Base-by-base conservation (phyloP, 2,888 invertebrate genomes). In the Morinoia aosen region DNA sequence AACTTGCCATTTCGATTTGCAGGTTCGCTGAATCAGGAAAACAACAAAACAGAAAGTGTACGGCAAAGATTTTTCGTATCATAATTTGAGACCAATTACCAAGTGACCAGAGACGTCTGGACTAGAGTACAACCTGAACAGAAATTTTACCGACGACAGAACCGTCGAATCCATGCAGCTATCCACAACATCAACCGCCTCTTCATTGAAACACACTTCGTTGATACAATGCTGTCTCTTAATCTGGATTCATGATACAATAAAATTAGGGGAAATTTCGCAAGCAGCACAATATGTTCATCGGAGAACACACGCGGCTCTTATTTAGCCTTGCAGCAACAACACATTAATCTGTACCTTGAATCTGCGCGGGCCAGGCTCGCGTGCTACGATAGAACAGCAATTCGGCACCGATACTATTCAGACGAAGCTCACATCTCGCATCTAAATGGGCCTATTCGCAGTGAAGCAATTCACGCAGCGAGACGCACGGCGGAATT, bases 361-460 rank as follows among this genome's bases (percentile, higher is more conserved):
- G 76, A 33, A 76, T 76, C 76, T 10, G 76, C 76, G 33, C 25
- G 76, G 8, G 76, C 14, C 76, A 0, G 76, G 2, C 33, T 33
- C 76, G 76, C 25, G 76, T 33, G 76, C 76, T 76, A 33, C 76
- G 76, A 76, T 76, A 76, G 76, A 76, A 76, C 25, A 76, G 76
- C 76, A 33, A 16, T 7, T 25, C 8, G 8, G 76, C 76, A 33
- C 76, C 76, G 76, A 76, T 76, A 33, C 76, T 76, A 76, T 76
- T 76, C 76, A 76, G 76, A 76, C 76, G 76, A 33, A 76, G 76
- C 76, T 76, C 76, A 76, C 76, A 76, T 76, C 76, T 76, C 33
- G 76, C 76, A 76, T 76, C 25, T 76, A 76, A 76, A 76, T 76
- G 76, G 25, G 33, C 76, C 76, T 33, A 76, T 76, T 76, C 25